Evolutionary conservation across 2,888 invertebrate genomes (phyloP), one percentile per base, ranked within the genome.

Genomic region (Neoascia interrupta): DNA sequence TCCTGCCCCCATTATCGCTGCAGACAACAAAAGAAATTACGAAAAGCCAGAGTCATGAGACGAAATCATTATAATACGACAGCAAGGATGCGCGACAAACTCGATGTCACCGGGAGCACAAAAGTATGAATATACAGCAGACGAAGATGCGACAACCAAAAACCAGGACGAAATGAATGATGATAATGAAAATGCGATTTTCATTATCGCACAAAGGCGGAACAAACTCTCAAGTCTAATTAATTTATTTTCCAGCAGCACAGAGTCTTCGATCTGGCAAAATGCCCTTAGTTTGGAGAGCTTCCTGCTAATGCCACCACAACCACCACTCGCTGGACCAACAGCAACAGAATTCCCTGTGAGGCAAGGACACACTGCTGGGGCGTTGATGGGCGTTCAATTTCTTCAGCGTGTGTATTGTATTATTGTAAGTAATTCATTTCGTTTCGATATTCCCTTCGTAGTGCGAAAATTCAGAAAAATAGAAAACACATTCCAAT

Each of bases 361-460:
- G n/a, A n/a, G n/a, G n/a, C n/a, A n/a, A n/a, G n/a, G n/a, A n/a
- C n/a, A n/a, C n/a, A n/a, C n/a, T n/a, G n/a, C n/a, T n/a, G n/a
- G n/a, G n/a, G n/a, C n/a, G n/a, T n/a, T n/a, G 43, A 31, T 31
- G 37, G 28, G 39, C 34, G 37, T 51, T 13, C 54, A 39, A 26
- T 60, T 34, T 31, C 26, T 3, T 34, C 16, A 49, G 56, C 39
- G 21, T 60, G n/a, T n/a, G 47, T 72, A 64, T 64, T 64, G 53
- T 58, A 63, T 66, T 79, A 79, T 61, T 73, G 61, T 61, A 66
- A 79, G 79, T 68, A 79, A 79, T 79, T 79, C 73, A 73, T 73
- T 79, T 79, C 53, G 31, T 47, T 63, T 54, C 60, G 69, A 36
- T 51, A 26, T 41, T 60, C 26, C 58, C 34, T 37, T 39, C 18